These are phyloP conservation scores for Drepanosiphum platanoidis DNA, from an alignment of 2,888 invertebrate genomes.

Conservation along the genomic window DNA sequence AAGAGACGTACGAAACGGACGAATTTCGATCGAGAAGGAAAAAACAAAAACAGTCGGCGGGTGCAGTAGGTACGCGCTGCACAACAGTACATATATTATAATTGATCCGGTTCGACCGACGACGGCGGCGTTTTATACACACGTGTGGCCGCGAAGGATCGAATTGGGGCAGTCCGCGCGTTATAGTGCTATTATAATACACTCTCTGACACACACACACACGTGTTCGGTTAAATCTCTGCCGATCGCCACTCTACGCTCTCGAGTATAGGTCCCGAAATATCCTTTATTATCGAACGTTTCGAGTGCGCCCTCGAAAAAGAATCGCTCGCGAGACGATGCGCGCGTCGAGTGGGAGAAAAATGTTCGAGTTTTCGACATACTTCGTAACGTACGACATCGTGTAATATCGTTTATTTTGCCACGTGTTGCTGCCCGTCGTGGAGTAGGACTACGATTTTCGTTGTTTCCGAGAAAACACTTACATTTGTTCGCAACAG, in stretches of 20 bases:
- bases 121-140: no score
- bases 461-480: no score
- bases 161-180: constrained; percentile 12
- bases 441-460: no score
- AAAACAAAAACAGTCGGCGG: background rate
- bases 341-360: no score
- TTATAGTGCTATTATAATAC: background rate
- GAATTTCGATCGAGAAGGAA: background rate
- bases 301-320: background rate
- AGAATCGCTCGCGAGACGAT: background rate
- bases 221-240: background rate
- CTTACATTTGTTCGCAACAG: no score
- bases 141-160: constrained; percentile 4
- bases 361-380: no score
- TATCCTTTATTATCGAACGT: background rate
- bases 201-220: background rate
- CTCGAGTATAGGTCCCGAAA: background rate
- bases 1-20: background rate
- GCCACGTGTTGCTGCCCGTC: no score
- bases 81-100: background rate
- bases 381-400: no score
- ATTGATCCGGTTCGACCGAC: constrained; percentile 1
- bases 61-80: background rate
- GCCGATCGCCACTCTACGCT: background rate
- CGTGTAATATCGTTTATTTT: no score